Base-by-base conservation (phyloP, 1,140 invertebrate species). In the Marisa cornuarietis region DNA sequence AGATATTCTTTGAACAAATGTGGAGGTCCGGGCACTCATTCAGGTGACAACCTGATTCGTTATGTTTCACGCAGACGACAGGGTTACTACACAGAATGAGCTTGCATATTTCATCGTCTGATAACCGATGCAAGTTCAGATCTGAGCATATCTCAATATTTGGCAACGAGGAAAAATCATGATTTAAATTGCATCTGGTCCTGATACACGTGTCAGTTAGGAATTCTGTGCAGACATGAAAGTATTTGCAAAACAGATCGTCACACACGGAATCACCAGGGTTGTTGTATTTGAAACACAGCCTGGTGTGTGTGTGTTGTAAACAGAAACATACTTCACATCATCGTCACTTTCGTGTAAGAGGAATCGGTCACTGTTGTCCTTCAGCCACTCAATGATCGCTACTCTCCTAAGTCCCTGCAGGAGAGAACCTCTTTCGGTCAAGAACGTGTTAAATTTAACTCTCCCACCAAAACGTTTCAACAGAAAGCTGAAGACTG, bases 11-110 rank as follows among this genome's bases (percentile, higher is more conserved):
- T 16, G 68, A 18, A 69, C 68, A 69, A 69, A 24, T 7, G 5
- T 69, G 68, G 24, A 69, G 16, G 42, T 69, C 68, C 14, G 68
- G 68, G 68, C 68, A 69, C n/a, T 69, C 68, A 22, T 69, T 31
- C 1, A 26, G 3, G 0, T 0, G 31, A 69, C 68, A 69, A 11
- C 68, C 24, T 22, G n/a, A n/a, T 69, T 18, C 16, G 68, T 69
- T 69, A 31, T 26, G 4, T 26, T 69, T 18, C 13, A 0, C 24
- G 7, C 68, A 69, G 1, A 69, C 68, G 13, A 24, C 68, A 24
- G 68, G 68, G 3, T 4, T 1, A 24, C 68, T 69, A 16, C 68
- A 31, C n/a, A 69, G 42, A 14, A 69, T 31, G 24, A 69, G 6
- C n/a, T 16, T 69, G 3, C 68, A 31, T 1, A 69, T 69, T 7